A percentile compares a stretch with the other conserved stretches of the same genome.
phyloP scores from a whole-genome alignment of 2,797 vertebrate species.

The Orestias chungarensis region DNA sequence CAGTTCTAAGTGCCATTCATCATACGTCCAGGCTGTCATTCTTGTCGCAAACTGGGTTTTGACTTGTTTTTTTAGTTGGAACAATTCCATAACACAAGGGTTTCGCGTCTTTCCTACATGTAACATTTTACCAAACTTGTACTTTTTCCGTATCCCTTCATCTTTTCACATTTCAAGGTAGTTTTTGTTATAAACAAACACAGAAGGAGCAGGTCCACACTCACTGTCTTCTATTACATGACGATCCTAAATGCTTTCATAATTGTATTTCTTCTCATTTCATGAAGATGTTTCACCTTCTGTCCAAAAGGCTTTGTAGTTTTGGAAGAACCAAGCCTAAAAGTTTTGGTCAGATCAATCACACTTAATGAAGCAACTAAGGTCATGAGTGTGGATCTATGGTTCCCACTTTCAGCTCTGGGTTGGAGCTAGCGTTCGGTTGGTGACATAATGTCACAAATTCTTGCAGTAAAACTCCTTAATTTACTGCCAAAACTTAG shows the following conservation, averaged over 20 bases:
- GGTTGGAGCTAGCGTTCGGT: no score
- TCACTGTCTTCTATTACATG: background rate
- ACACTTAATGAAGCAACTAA: background rate
- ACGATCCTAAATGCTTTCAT: background rate
- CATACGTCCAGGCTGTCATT: conserved; percentile 56
- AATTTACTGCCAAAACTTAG: no score
- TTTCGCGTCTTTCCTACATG: conserved; percentile 52
- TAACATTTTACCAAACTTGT: conserved; percentile 26
- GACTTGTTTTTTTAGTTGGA: conserved; percentile 59
- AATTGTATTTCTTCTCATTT: background rate
- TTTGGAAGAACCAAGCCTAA: background rate
- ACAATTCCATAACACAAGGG: conserved; percentile 26
- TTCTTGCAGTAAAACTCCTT: no score
- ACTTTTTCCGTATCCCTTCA: background rate
- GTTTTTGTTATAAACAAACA: background rate
- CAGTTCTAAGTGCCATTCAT: conserved; percentile 69
- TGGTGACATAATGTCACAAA: no score
- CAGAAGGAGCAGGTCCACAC: background rate
- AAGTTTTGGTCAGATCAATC: background rate
- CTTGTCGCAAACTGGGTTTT: conserved; percentile 58
- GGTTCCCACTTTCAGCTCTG: no score
- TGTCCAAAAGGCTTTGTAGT: background rate
- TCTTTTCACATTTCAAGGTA: background rate
- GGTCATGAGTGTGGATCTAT: no score
- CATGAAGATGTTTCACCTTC: background rate